Conservation (phyloP, 2,113 vertebrate genomes). For the Paradoxurus hermaphroditus region DNA sequence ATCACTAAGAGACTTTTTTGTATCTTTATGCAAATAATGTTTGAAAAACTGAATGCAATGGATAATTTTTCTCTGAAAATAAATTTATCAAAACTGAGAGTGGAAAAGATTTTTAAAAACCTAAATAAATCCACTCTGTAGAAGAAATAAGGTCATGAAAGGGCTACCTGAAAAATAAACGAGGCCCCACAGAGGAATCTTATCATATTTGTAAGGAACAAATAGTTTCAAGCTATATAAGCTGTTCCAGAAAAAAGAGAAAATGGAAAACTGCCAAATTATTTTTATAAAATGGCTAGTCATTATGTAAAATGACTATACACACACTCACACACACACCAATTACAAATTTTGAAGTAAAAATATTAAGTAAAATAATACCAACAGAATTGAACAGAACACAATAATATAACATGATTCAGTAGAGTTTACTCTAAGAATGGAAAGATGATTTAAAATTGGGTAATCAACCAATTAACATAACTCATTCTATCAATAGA, state of each 20-base stretch:
- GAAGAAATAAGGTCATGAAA: neutral
- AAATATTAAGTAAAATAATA: neutral
- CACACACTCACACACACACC: neutral
- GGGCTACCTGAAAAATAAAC: neutral
- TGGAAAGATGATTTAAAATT: neutral
- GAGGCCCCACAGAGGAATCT: neutral
- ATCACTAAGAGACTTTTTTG: neutral
- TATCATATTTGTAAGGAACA: neutral
- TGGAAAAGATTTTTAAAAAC: neutral
- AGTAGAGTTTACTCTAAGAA: neutral
- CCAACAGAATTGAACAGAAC: neutral
- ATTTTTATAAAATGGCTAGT: neutral
- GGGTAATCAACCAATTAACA: neutral
- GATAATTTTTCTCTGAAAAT: neutral
- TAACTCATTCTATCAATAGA: conserved; percentile 15
- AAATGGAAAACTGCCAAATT: neutral
- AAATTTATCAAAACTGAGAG: neutral
- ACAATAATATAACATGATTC: neutral
- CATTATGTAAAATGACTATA: neutral
- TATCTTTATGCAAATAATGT: neutral
- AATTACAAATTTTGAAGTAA: neutral
- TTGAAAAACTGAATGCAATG: neutral
- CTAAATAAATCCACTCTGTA: neutral
- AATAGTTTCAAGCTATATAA: conserved; percentile 35
- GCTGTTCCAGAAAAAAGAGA: neutral